Base-by-base conservation (phyloP, 2,888 invertebrate genomes). In the Trichogramma dendrolimi region DNA sequence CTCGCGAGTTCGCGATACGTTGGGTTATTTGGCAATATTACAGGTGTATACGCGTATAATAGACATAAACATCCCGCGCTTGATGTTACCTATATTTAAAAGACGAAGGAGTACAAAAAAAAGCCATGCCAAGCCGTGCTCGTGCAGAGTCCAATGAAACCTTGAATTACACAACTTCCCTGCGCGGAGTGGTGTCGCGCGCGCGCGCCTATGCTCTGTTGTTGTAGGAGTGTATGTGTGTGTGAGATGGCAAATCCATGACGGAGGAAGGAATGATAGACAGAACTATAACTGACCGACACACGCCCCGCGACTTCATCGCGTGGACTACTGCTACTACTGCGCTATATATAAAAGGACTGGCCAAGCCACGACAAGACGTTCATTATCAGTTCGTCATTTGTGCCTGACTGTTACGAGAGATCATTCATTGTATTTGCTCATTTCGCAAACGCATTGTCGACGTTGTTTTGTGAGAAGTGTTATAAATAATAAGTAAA, bases 131-230 rank as follows among this genome's bases (percentile, higher is more conserved):
- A 27, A 27, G 27, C 27, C 27, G 27, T 3, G 27, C 27, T 27
- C 27, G 27, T 27, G 27, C 27, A 27, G 27, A 58, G 63, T 42
- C 42, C 27, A 27, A 27, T 11, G 66, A 66, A 73, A 73, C 75
- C 75, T 75, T 75, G 75, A 74, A 75, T 74, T 73, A 70, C 73
- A 71, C 74, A 75, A 75, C 67, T 27, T 27, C 27, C 27, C 61
- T 38, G 63, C 52, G 51, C 14, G 40, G 27, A 27, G 27, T 27
- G 27, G 27, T 27, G 27, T 27, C 27, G 27, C 27, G 27, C 27
- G 27, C 27, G 27, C 27, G 27, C 27, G 27, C 27, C 27, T 27
- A 27, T 27, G 27, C 27, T 27, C 27, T 27, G 27, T 27, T 27
- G 27, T 27, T 27, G 27, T 27, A 27, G 27, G 27, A 27, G 27